Evolutionary conservation across 2,888 invertebrate species (phyloP), one percentile per base, ranked within the genome.

Genomic region (Cheilosia variabilis): DNA sequence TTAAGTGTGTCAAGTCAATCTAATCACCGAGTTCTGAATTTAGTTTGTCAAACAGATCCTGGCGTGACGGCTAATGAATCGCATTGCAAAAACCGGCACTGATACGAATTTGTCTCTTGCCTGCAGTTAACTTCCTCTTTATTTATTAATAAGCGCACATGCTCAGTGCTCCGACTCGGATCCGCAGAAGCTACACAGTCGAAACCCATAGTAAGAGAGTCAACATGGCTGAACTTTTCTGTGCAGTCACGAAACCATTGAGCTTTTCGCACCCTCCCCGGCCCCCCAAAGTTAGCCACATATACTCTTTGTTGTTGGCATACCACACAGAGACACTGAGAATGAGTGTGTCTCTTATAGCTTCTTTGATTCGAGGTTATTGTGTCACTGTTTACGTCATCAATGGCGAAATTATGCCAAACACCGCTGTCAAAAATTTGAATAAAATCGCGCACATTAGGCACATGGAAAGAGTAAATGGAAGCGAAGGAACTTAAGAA

Each of bases 351-450:
- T 63, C 75, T 75, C 58, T 71, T 27, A 6, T 52, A 52, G 52
- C 52, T 52, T 52, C 15, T 24, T 52, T 52, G 63, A 81, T 87
- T 87, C 75, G 84, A 87, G 88, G 87, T 87, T 87, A 88, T 87
- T 88, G 87, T 87, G 88, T 87, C 88, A 87, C 82, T 19, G 78
- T 87, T 87, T 87, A 87, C 88, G 87, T 88, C 87, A 88, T 86
- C 76, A 58, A 72, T 73, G 57, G 45, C 50, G 71, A 86, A 88
- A 82, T 78, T 78, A 87, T 87, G 87, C 73, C 87, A 86, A 87
- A 68, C 6, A 5, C 65, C 45, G 55, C 79, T 76, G 71, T 65
- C 57, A 63, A 82, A 82, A 75, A 63, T n/a, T 13, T 6, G 19
- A 34, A 19, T 22, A 60, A 47, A 22, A 27, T 2, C 1, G 3